Conservation (phyloP, 1,140 invertebrate genomes). For the Zaprionus lachaisei region DNA sequence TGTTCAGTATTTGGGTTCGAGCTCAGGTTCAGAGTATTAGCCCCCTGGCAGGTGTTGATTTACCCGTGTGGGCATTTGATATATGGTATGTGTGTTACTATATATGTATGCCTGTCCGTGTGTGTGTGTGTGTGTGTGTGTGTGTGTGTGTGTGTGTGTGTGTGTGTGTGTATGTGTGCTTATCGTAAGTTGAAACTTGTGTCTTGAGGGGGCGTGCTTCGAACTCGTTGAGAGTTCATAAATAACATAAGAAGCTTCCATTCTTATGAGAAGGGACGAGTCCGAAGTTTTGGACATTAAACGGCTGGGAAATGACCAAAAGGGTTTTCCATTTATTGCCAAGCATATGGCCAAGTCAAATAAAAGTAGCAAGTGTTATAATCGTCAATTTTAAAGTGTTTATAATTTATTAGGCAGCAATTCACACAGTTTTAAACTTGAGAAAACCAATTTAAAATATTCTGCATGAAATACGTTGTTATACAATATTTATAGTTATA, state of each 20-base stretch:
- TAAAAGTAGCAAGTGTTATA: neutral
- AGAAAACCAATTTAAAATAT: neutral
- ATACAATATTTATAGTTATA: neutral
- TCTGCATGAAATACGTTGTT: neutral
- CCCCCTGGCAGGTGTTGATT: constrained; percentile 54
- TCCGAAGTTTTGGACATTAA: constrained; percentile 28
- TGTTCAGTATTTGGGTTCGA: constrained; percentile 9
- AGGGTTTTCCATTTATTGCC: neutral
- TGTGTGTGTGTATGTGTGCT: constrained; percentile 8
- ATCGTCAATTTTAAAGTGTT: constrained; percentile 1
- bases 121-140: neutral
- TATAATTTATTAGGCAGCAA: neutral
- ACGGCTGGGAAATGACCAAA: constrained; percentile 43
- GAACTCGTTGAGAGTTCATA: constrained; percentile 62
- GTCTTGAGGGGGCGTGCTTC: constrained; percentile 28
- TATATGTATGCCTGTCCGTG: too few relatives aligned
- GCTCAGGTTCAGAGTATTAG: constrained; percentile 38
- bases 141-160: constrained; percentile 11
- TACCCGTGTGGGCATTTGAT: constrained; percentile 56
- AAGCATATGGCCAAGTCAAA: constrained; percentile 7
- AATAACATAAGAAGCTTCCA: constrained; percentile 58
- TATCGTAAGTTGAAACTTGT: constrained; percentile 45
- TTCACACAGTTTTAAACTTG: neutral
- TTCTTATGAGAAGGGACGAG: neutral
- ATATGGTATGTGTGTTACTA: constrained; percentile 22